Conservation (phyloP, 2,797 vertebrate species). For the Aldrovandia affinis region DNA sequence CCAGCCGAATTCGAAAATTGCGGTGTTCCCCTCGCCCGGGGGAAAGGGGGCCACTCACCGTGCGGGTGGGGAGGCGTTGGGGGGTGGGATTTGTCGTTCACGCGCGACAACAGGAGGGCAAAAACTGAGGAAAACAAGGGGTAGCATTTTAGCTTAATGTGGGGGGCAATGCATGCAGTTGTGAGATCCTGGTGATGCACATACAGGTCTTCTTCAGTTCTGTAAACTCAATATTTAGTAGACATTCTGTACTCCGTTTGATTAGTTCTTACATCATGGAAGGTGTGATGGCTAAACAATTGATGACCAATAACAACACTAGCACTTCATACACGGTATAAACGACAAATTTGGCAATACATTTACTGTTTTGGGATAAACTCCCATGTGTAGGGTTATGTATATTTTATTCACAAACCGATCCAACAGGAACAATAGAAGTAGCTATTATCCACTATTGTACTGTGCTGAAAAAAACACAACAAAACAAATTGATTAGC, state of each 20-base stretch:
- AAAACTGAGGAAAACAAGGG: neutral
- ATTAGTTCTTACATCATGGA: too few relatives aligned
- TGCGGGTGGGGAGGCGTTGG: neutral
- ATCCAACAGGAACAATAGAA: neutral
- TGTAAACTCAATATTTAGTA: neutral
- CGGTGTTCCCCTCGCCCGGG: constrained; percentile 12
- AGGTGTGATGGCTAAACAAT: too few relatives aligned
- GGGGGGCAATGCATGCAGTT: neutral
- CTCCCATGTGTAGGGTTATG: neutral
- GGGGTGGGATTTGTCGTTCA: neutral
- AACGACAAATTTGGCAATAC: too few relatives aligned
- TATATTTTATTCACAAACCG: neutral
- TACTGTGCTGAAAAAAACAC: neutral
- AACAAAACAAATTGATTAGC: neutral
- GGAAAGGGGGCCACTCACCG: too few relatives aligned
- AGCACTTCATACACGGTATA: too few relatives aligned
- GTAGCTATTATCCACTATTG: neutral
- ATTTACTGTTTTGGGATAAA: too few relatives aligned
- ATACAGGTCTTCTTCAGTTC: neutral
- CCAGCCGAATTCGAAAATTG: constrained; percentile 55
- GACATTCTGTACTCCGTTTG: neutral
- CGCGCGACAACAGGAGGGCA: neutral
- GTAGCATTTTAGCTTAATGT: neutral
- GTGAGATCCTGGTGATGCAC: neutral
- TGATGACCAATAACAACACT: too few relatives aligned